Evolutionary conservation across 2,797 vertebrate species (phyloP).

Genomic region (Diglossa cyanea): DNA sequence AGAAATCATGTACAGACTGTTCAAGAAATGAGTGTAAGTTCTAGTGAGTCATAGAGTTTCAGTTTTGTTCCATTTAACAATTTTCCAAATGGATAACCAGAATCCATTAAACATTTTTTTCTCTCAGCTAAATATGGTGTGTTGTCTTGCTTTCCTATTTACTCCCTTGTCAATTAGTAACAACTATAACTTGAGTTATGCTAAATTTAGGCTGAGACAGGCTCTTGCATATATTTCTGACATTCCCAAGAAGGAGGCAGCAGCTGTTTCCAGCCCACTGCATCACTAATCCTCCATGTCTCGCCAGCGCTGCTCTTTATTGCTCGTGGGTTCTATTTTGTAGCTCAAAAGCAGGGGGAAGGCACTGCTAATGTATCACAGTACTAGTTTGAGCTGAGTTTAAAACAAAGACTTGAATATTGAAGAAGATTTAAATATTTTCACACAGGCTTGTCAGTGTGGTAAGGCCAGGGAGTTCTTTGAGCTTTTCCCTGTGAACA

Average conservation of each 20-base stretch:
- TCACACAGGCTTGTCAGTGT: not conserved
- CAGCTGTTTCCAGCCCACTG: slow-evolving; percentile 27
- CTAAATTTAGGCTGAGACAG: slow-evolving; percentile 17
- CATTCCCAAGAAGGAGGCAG: not conserved
- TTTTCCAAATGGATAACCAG: not conserved
- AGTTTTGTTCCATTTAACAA: not conserved
- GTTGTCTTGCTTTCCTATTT: not conserved
- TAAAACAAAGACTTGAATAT: not conserved
- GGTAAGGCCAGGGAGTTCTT: not conserved
- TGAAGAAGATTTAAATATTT: not conserved
- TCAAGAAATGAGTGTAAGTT: not conserved
- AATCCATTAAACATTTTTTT: not conserved
- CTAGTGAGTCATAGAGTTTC: not conserved
- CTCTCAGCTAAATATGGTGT: not conserved
- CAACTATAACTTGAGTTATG: not conserved
- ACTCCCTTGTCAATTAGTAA: not conserved
- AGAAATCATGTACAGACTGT: not conserved
- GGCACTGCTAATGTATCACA: not conserved
- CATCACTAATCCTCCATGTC: not conserved
- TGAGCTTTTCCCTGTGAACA: not conserved
- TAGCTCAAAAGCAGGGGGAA: not conserved
- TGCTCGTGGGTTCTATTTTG: not conserved
- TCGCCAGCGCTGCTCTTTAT: not conserved
- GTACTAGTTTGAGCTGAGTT: not conserved
- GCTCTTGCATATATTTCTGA: not conserved